Percentiles rank a stretch among this genome's conserved stretches.
phyloP scores from a whole-genome alignment of 2,888 invertebrate genomes.

The Carpatolechia fugitivella region DNA sequence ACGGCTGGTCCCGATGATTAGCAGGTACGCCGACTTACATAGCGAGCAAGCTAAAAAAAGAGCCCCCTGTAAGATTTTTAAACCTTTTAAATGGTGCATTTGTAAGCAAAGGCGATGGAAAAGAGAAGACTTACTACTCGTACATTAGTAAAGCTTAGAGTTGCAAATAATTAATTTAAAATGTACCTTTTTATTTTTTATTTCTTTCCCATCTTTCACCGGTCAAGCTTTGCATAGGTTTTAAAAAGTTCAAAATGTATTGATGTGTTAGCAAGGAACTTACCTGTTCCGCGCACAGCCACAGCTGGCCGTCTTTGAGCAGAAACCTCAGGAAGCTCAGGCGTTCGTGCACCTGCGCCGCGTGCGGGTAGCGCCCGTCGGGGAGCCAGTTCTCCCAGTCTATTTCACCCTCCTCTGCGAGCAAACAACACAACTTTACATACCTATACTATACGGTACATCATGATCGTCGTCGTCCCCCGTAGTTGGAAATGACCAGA shows the following conservation, averaged over 20 bases:
- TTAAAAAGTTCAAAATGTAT: conserved; percentile 7
- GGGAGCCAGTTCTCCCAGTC: conserved; percentile 89
- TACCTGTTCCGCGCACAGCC: conserved; percentile 96
- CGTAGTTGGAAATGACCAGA: too few species aligned
- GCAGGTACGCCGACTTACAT: too few species aligned
- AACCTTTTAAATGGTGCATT: background rate
- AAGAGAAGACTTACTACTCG: too few species aligned
- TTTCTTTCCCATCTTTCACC: background rate
- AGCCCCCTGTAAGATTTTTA: too few species aligned
- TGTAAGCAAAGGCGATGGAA: too few species aligned
- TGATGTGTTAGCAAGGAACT: too few species aligned
- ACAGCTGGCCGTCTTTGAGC: conserved; percentile 96
- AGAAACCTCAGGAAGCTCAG: conserved; percentile 95
- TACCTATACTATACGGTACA: background rate
- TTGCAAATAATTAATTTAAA: too few species aligned
- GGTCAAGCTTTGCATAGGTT: background rate
- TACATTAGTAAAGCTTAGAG: too few species aligned
- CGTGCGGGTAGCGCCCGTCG: conserved; percentile 94
- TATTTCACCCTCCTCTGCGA: conserved; percentile 84
- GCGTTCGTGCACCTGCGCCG: conserved; percentile 95
- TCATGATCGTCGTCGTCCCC: background rate
- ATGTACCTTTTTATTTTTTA: too few species aligned
- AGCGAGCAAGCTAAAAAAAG: too few species aligned
- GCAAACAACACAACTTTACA: background rate
- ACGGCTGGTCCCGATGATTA: too few species aligned